A percentile compares a stretch with the other conserved stretches of the same genome.
Evolutionary conservation across 2,797 vertebrate species (phyloP).

Genomic region (Prionace glauca): DNA sequence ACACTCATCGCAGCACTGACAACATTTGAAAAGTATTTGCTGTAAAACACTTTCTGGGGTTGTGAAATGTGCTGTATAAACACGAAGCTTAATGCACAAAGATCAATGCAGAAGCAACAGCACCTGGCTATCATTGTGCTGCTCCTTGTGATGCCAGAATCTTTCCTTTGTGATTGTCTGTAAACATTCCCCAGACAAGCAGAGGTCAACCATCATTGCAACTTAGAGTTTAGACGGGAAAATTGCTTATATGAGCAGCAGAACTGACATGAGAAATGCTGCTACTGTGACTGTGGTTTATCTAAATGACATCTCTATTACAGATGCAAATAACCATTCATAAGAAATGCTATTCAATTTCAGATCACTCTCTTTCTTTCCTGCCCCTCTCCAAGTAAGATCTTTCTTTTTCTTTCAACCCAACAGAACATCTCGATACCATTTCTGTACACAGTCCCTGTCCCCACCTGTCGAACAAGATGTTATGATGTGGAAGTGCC

Average conservation of each 20-base stretch:
- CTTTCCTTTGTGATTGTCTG: not conserved
- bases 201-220: not conserved
- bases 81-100: not conserved
- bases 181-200: not conserved
- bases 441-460: not conserved
- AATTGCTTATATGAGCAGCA: not conserved
- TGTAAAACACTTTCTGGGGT: not conserved
- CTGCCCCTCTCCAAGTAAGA: not conserved
- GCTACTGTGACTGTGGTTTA: not conserved
- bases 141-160: not conserved
- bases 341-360: not conserved
- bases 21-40: not conserved
- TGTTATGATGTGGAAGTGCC: too few relatives aligned
- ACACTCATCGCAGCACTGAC: not conserved
- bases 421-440: not conserved
- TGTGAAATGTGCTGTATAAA: not conserved
- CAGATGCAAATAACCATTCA: not conserved
- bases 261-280: not conserved
- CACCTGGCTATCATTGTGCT: not conserved
- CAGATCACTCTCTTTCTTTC: not conserved
- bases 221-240: not conserved
- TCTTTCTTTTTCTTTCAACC: not conserved
- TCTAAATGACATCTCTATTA: not conserved
- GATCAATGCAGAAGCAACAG: not conserved
- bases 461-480: not conserved